These are phyloP conservation scores for Lycophotia porphyrea DNA, from an alignment of 2,888 invertebrate genomes.

Conservation along the genomic window DNA sequence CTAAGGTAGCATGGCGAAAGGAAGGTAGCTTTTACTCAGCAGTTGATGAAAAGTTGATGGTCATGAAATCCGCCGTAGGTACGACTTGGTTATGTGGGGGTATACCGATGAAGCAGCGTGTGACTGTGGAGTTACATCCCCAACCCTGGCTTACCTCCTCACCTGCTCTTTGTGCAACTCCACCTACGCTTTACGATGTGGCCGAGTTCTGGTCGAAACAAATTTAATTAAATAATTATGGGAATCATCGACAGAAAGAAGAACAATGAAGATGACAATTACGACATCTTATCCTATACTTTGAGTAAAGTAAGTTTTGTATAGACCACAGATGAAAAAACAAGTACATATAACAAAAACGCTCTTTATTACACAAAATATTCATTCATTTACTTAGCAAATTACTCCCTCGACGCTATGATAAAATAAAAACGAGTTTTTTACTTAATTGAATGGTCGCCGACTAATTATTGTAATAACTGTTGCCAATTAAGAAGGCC, in stretches of 20 bases:
- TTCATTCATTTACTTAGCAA: slow-evolving; percentile 24
- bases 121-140: too few relatives aligned
- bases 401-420: slow-evolving; percentile 27
- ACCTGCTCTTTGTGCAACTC: too few relatives aligned
- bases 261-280: background rate
- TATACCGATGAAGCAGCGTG: too few relatives aligned
- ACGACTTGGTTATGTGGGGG: too few relatives aligned
- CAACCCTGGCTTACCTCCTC: too few relatives aligned
- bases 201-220: too few relatives aligned
- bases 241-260: too few relatives aligned
- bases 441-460: slow-evolving; percentile 36
- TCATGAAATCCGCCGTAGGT: too few relatives aligned
- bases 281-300: background rate
- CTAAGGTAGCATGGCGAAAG: background rate
- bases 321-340: background rate
- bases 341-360: slow-evolving; percentile 2
- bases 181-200: too few relatives aligned
- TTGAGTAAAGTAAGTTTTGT: background rate
- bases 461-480: slow-evolving; percentile 60
- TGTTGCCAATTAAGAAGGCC: slow-evolving; percentile 41
- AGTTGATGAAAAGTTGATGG: background rate
- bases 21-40: background rate
- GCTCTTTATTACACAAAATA: slow-evolving; percentile 20
- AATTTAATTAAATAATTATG: too few relatives aligned
- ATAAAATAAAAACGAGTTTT: slow-evolving; percentile 32